A percentile compares a stretch with the other conserved stretches of the same genome.
Evolutionary conservation across 2,113 vertebrate species (phyloP).

Genomic region (Trinectes maculatus): DNA sequence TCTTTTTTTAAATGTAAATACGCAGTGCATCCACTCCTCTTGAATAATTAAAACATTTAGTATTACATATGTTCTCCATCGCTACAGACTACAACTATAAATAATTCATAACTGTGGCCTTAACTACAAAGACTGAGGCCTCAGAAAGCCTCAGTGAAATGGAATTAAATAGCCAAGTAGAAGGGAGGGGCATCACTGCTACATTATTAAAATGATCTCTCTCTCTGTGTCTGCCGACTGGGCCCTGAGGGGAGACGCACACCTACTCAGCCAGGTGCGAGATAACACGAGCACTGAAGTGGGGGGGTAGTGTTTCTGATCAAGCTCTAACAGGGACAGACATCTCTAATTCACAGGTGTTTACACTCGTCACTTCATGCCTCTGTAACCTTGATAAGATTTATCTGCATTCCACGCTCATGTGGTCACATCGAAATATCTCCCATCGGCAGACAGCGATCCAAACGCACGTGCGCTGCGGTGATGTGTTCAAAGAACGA

Average conservation of each 20-base stretch:
- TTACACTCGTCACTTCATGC: conserved; percentile 4
- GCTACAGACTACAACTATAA: conserved; percentile 20
- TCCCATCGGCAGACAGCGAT: neutral
- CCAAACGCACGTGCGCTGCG: neutral
- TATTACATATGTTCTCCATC: no score
- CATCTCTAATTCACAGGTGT: neutral
- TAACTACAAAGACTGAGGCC: conserved; percentile 31
- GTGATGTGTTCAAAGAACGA: no score
- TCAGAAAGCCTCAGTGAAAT: conserved; percentile 53
- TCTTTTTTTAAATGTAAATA: no score
- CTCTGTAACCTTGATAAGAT: conserved; percentile 7
- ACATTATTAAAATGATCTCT: conserved; percentile 67
- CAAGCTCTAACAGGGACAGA: neutral
- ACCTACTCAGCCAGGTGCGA: conserved; percentile 45
- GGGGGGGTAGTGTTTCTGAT: neutral
- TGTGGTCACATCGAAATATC: neutral
- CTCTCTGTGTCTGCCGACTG: conserved; percentile 65
- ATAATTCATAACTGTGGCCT: conserved; percentile 51
- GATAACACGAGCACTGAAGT: conserved; percentile 9
- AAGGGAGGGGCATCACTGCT: conserved; percentile 56
- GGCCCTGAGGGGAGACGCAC: conserved; percentile 51
- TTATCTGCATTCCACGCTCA: conserved; percentile 1
- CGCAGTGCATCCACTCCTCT: no score
- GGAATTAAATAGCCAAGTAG: conserved; percentile 53
- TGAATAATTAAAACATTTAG: no score